phyloP scores from a whole-genome alignment of 2,797 vertebrate genomes.

The Sebastes itinus region DNA sequence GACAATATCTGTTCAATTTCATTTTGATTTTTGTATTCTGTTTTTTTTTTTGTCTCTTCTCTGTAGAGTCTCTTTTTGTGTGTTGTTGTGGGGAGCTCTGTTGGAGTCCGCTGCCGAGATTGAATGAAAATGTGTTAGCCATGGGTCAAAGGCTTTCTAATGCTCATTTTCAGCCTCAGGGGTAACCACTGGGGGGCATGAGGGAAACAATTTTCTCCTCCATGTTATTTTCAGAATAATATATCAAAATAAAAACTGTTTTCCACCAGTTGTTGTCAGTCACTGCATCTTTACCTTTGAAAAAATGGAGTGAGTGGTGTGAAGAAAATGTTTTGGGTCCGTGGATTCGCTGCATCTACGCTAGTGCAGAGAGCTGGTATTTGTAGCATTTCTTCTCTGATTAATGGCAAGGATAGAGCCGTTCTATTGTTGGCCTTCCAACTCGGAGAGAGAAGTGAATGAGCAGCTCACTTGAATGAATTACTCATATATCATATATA shows the following conservation, averaged over 20 bases:
- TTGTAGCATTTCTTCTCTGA: background rate
- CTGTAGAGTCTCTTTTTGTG: background rate
- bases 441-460: background rate
- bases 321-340: background rate
- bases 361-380: background rate
- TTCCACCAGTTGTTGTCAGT: conserved; percentile 8
- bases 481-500: background rate
- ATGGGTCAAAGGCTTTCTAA: conserved; percentile 50
- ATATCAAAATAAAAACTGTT: conserved; percentile 1
- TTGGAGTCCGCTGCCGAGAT: conserved; percentile 7
- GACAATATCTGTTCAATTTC: background rate
- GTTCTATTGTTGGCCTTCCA: background rate
- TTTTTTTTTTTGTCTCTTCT: background rate
- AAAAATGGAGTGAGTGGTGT: background rate
- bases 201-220: conserved; percentile 32
- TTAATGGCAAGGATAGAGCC: background rate
- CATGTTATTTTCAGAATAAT: conserved; percentile 47
- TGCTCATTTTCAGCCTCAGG: conserved; percentile 49
- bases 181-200: conserved; percentile 10
- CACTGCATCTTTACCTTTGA: conserved; percentile 16
- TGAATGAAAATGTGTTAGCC: conserved; percentile 55
- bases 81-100: conserved; percentile 15
- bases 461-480: background rate
- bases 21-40: background rate
- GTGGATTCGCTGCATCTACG: background rate